Percentiles rank a stretch among this genome's conserved stretches.
Conservation (phyloP, 2,113 vertebrate species). For the Paraplagusia blochii region DNA sequence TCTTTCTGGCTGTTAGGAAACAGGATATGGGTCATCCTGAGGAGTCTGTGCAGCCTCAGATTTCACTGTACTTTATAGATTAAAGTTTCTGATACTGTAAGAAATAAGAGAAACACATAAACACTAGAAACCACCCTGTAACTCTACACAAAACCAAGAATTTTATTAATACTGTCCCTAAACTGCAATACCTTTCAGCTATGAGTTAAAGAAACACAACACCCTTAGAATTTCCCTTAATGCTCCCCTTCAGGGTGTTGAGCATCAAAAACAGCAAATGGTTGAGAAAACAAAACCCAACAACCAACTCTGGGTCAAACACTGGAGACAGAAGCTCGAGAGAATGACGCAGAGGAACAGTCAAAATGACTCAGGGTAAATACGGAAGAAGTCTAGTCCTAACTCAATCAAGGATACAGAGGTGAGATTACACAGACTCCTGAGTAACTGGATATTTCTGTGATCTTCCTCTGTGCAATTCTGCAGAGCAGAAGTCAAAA, state of each 20-base stretch:
- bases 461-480: neutral
- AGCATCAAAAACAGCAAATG: neutral
- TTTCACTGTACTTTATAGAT: neutral
- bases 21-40: neutral
- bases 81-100: neutral
- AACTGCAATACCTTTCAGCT: neutral
- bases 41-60: neutral
- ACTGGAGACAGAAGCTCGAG: neutral
- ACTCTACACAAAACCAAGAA: neutral
- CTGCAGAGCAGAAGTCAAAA: neutral
- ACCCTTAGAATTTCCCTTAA: neutral
- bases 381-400: slow-evolving; percentile 15
- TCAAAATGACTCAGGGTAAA: slow-evolving; percentile 20
- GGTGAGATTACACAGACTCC: slow-evolving; percentile 16
- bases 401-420: slow-evolving; percentile 3
- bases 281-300: slow-evolving; percentile 3
- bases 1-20: neutral
- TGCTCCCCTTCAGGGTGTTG: neutral
- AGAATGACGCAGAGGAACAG: neutral
- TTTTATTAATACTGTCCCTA: neutral
- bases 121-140: neutral
- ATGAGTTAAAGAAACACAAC: slow-evolving; percentile 7
- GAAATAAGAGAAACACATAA: neutral
- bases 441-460: slow-evolving; percentile 1
- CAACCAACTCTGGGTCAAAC: slow-evolving; percentile 4